phyloP scores from a whole-genome alignment of 2,888 invertebrate species.

The Catocala sponsa region DNA sequence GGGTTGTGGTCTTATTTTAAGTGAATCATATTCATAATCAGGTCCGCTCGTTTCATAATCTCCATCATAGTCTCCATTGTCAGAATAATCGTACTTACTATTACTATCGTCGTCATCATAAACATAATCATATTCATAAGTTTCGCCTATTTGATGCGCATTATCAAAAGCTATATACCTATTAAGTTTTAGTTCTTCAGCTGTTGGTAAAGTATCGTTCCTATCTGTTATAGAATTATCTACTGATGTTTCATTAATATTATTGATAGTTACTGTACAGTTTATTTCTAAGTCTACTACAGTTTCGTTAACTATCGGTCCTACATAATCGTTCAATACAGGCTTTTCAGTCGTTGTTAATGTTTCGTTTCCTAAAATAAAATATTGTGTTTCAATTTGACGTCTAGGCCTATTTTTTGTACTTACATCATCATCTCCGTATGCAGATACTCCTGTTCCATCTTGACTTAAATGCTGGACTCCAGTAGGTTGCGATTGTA shows the following conservation, averaged over 20 bases:
- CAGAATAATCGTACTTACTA: constrained; percentile 41
- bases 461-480: constrained; percentile 77
- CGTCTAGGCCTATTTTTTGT: constrained; percentile 55
- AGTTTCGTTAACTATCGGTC: constrained; percentile 13
- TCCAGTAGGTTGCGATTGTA: constrained; percentile 69
- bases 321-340: constrained; percentile 6
- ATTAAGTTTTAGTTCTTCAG: constrained; percentile 60
- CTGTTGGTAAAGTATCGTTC: constrained; percentile 54
- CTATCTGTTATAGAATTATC: constrained; percentile 30
- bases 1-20: constrained; percentile 2
- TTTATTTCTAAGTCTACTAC: constrained; percentile 16
- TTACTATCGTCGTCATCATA: constrained; percentile 48
- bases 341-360: constrained; percentile 7
- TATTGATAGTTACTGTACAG: constrained; percentile 9
- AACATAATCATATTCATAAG: constrained; percentile 38
- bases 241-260: background rate
- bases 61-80: constrained; percentile 45
- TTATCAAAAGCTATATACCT: constrained; percentile 24
- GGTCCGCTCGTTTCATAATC: constrained; percentile 55
- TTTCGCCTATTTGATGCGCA: constrained; percentile 37
- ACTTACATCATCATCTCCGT: constrained; percentile 81
- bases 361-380: constrained; percentile 58
- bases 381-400: constrained; percentile 66
- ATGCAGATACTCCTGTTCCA: constrained; percentile 76
- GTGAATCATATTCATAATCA: constrained; percentile 42